Percentiles rank a stretch among this genome's conserved stretches.
Conservation (phyloP, 2,113 vertebrate species). For the Indicator indicator region DNA sequence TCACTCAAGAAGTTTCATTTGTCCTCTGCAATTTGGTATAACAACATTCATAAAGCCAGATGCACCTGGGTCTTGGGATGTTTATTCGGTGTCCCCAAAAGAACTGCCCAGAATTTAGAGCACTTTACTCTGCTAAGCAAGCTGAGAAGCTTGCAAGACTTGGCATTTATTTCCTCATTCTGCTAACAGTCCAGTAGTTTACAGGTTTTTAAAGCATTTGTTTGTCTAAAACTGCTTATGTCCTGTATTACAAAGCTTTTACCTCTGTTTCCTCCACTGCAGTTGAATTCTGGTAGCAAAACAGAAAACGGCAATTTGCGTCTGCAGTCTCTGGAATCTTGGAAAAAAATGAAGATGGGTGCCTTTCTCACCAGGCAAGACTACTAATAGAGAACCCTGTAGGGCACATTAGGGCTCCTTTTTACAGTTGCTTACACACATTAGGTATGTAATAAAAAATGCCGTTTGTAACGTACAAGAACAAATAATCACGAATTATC, state of each 20-base stretch:
- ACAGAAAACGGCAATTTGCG: background rate
- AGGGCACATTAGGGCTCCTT: background rate
- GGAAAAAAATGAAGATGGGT: no score
- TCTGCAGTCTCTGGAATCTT: no score
- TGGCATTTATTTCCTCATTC: background rate
- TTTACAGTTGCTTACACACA: background rate
- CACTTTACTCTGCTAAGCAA: background rate
- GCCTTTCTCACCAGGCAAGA: background rate
- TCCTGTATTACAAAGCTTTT: background rate
- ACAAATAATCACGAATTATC: background rate
- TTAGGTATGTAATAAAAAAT: background rate
- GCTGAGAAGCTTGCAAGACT: background rate
- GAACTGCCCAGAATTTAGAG: background rate
- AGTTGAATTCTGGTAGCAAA: background rate
- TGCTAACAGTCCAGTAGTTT: background rate
- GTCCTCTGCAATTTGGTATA: background rate
- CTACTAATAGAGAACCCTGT: background rate
- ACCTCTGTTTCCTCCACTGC: background rate
- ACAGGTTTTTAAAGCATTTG: background rate
- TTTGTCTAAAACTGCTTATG: background rate
- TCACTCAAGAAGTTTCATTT: background rate
- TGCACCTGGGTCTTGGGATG: background rate
- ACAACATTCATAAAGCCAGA: background rate
- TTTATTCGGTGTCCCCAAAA: background rate
- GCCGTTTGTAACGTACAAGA: background rate